These are phyloP conservation scores for Meloe dianella DNA, from an alignment of 2,888 invertebrate genomes.

Conservation along the genomic window DNA sequence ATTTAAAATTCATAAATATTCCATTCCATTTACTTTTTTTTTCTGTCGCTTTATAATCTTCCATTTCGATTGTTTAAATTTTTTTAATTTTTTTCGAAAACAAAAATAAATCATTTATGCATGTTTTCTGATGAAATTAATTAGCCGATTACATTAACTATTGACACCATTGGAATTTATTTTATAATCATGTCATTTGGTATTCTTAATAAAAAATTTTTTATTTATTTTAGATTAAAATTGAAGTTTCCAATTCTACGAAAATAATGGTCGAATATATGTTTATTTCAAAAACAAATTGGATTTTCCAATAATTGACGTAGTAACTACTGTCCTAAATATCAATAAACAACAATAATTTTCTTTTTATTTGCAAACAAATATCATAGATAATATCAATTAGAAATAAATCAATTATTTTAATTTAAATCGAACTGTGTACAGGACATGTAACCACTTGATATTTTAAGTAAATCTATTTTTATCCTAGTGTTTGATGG, in stretches of 20 bases:
- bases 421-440: background rate
- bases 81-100: background rate
- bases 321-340: background rate
- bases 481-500: background rate
- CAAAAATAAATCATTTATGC: background rate
- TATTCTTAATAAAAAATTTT: background rate
- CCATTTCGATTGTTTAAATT: background rate
- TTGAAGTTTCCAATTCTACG: background rate
- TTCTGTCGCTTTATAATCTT: background rate
- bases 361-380: no score
- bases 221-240: background rate
- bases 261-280: no score
- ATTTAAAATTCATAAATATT: background rate
- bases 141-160: background rate
- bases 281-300: background rate
- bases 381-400: background rate
- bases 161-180: background rate
- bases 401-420: background rate
- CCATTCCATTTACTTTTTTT: background rate
- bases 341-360: background rate
- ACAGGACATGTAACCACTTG: background rate
- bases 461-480: constrained; percentile 1
- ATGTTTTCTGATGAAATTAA: constrained; percentile 3
- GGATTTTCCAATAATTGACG: background rate
- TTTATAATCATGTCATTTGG: background rate